phyloP scores from a whole-genome alignment of 2,797 vertebrate species.

The Schizopygopsis pylzovi region DNA sequence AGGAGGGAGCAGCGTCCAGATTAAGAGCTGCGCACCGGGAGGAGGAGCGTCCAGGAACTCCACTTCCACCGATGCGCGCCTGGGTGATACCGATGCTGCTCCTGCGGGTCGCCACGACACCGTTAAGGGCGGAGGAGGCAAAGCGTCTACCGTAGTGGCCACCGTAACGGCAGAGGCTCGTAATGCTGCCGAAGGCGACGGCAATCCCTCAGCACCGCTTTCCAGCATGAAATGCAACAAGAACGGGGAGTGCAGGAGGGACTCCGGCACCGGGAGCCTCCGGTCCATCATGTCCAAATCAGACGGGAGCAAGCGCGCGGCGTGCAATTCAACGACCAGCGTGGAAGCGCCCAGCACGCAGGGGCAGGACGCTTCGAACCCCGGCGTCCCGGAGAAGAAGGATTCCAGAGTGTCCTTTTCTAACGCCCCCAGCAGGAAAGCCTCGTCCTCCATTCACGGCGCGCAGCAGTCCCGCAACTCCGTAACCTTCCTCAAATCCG shows the following conservation, averaged over 20 bases:
- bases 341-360: conserved; percentile 79
- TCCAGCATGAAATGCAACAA: conserved; percentile 86
- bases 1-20: conserved; percentile 78
- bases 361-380: conserved; percentile 72
- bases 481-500: conserved; percentile 82
- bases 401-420: conserved; percentile 85
- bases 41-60: conserved; percentile 81
- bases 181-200: conserved; percentile 73
- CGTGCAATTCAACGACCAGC: conserved; percentile 79
- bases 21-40: conserved; percentile 80
- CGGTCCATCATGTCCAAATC: conserved; percentile 82
- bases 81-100: conserved; percentile 62
- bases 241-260: conserved; percentile 86
- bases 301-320: conserved; percentile 75
- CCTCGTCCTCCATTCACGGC: conserved; percentile 78
- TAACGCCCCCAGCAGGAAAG: conserved; percentile 83
- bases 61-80: conserved; percentile 73
- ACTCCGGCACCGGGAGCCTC: conserved; percentile 81
- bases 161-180: conserved; percentile 70
- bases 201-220: conserved; percentile 71
- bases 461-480: conserved; percentile 81
- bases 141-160: conserved; percentile 67
- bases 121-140: conserved; percentile 62
- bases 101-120: conserved; percentile 70
- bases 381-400: conserved; percentile 78